phyloP scores from a whole-genome alignment of 2,888 invertebrate genomes.

The Eupithecia exiguata region DNA sequence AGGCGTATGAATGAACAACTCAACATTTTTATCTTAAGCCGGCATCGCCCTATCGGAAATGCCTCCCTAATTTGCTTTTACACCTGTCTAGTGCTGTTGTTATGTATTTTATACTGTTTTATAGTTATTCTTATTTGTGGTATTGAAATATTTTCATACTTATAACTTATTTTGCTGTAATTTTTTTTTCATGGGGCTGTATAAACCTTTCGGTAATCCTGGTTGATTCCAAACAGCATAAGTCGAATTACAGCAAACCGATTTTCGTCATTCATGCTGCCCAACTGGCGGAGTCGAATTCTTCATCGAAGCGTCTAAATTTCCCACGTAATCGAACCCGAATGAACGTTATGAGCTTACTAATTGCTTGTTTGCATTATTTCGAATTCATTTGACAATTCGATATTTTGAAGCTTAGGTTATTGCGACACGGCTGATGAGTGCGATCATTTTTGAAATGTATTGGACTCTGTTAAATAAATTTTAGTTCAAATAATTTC shows the following conservation, averaged over 20 bases:
- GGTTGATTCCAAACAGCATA: neutral
- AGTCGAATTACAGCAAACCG: neutral
- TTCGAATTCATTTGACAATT: constrained; percentile 69
- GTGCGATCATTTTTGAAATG: neutral
- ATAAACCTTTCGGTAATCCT: neutral
- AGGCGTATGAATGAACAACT: neutral
- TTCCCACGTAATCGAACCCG: constrained; percentile 72
- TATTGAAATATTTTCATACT: neutral
- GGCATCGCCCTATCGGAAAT: neutral
- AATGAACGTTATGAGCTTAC: constrained; percentile 60
- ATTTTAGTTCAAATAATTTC: neutral
- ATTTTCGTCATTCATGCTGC: constrained; percentile 1
- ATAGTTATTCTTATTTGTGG: neutral
- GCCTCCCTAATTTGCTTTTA: neutral
- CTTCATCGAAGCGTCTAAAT: constrained; percentile 64
- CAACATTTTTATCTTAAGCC: neutral
- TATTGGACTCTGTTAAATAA: neutral
- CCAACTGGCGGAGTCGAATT: constrained; percentile 24
- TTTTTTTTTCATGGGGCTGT: neutral
- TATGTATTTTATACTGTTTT: neutral
- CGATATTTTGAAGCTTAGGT: constrained; percentile 19
- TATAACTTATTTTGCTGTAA: neutral
- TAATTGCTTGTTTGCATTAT: constrained; percentile 82
- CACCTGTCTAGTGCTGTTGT: neutral
- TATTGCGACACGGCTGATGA: neutral